Conservation (phyloP, 2,888 invertebrate genomes). For the Epistrophella euchroma region DNA sequence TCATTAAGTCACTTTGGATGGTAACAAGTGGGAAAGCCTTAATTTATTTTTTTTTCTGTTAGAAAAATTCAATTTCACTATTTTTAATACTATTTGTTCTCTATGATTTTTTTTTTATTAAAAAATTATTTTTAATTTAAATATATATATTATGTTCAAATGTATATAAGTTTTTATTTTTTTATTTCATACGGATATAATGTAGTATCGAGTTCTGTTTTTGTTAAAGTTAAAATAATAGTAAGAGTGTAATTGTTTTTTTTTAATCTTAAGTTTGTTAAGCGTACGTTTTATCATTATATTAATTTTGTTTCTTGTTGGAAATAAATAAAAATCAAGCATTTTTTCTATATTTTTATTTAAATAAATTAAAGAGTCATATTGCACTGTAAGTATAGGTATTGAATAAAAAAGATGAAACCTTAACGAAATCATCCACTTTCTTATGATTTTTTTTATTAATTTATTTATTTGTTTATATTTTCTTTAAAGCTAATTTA, state of each 20-base stretch:
- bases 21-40: conserved; percentile 65
- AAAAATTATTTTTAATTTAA: conserved; percentile 29
- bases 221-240: conserved; percentile 50
- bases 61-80: conserved; percentile 45
- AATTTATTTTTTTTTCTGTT: conserved; percentile 20
- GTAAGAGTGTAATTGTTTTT: conserved; percentile 34
- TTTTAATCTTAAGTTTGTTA: conserved; percentile 54
- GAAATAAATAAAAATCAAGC: conserved; percentile 53
- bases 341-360: conserved; percentile 40
- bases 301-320: conserved; percentile 26
- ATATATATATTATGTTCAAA: conserved; percentile 38
- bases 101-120: conserved; percentile 22
- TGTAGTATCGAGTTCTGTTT: conserved; percentile 50
- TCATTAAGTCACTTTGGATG: conserved; percentile 70
- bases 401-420: conserved; percentile 70
- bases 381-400: conserved; percentile 70
- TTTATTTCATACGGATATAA: conserved; percentile 38
- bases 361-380: conserved; percentile 50
- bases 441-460: conserved; percentile 59
- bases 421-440: conserved; percentile 72
- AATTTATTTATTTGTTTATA: conserved; percentile 35
- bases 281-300: conserved; percentile 66
- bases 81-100: conserved; percentile 53
- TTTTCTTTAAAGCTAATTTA: conserved; percentile 69
- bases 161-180: conserved; percentile 30